Base-by-base conservation (phyloP, 2,888 invertebrate genomes). In the Dicycla oo region DNA sequence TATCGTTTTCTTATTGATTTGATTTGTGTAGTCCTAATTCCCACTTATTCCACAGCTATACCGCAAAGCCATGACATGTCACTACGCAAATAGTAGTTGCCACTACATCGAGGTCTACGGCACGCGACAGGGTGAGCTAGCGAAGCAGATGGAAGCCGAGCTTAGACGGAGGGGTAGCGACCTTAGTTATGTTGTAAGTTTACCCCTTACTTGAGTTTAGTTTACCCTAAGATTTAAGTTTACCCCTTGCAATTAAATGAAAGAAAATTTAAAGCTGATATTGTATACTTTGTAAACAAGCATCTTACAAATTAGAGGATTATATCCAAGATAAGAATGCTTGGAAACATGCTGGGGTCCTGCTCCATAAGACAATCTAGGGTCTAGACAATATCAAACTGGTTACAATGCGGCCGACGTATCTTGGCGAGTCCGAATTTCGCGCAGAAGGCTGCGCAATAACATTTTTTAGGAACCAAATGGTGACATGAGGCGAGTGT, bases 31-130 rank as follows among this genome's bases (percentile, higher is more conserved):
- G n/a, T n/a, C n/a, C n/a, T n/a, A n/a, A n/a, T n/a, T n/a, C n/a
- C n/a, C n/a, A n/a, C n/a, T n/a, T 20, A n/a, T 23, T 30, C 69
- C 69, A 20, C 88, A 97, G 97, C 95, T 95, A 8, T 97, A 97
- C 91, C 96, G 98, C 76, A 98, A 98, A 91, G 97, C 98, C 0
- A 98, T 99, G 84, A 98, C 98, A 0, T 97, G 98, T 80, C 99
- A 99, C 94, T 99, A 97, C 92, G 97, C 98, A 0, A 96, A 97
- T 65, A 97, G 97, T 11, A 95, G 97, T 45, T 98, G 98, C 84
- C 85, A 97, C 51, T 98, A 97, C 91, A 97, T 98, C 65, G 97
- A 98, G 80, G 96, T 97, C 0, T 87, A 82, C 23, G 97, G 97
- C 15, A 97, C 97, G 0, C 90, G 92, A 0, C 98, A 98, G 89